These are phyloP conservation scores for Pelusios castaneus DNA, from an alignment of 2,113 vertebrate species.

Conservation along the genomic window DNA sequence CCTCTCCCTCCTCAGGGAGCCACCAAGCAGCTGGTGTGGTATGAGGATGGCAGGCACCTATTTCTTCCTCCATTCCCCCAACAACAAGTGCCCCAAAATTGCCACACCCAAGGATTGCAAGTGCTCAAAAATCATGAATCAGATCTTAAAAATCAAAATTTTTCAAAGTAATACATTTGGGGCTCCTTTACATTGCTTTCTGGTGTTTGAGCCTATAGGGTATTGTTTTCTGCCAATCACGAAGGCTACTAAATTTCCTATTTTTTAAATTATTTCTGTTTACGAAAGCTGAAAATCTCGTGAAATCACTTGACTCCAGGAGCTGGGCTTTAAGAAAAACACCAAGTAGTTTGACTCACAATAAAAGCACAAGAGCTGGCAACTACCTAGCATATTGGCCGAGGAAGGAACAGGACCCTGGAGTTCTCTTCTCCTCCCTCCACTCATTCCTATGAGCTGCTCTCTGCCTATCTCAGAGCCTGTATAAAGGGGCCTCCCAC, in stretches of 20 bases:
- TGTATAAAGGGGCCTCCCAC: not conserved
- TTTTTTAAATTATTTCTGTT: no score
- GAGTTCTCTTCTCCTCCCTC: not conserved
- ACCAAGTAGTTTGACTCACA: not conserved
- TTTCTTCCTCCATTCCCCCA: not conserved
- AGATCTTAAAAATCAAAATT: no score
- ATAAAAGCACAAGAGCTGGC: not conserved
- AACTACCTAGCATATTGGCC: not conserved
- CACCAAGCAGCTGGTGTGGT: not conserved
- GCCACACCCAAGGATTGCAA: not conserved
- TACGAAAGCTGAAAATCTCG: no score
- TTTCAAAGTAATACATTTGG: no score
- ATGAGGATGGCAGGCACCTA: not conserved
- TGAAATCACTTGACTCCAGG: not conserved
- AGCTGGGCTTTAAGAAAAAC: not conserved
- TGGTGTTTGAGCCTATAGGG: no score
- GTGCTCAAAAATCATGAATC: not conserved
- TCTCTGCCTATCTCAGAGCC: not conserved
- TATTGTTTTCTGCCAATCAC: no score
- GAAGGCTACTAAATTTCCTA: no score
- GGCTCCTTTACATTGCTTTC: no score
- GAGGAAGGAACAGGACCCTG: not conserved
- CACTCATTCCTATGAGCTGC: not conserved
- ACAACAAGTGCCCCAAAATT: no score
- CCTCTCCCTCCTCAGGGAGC: rapidly evolving